These are phyloP conservation scores for Eubasilissa splendida DNA, from an alignment of 2,888 invertebrate genomes.

Conservation along the genomic window DNA sequence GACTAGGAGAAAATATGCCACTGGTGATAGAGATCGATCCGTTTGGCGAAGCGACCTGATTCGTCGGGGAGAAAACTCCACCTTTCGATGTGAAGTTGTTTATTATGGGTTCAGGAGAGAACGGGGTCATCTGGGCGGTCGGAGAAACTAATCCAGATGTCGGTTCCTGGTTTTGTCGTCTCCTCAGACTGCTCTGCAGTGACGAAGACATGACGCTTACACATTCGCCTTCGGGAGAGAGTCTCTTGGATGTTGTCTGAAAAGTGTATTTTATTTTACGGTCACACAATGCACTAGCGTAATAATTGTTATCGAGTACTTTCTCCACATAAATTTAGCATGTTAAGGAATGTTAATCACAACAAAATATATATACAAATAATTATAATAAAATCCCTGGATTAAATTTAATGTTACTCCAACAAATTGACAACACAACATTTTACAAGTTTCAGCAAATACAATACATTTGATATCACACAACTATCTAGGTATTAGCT, in stretches of 20 bases:
- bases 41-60: constrained; percentile 70
- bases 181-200: constrained; percentile 79
- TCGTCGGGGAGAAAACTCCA: constrained; percentile 65
- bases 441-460: too few relatives aligned
- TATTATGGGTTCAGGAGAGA: constrained; percentile 64
- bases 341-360: constrained; percentile 4
- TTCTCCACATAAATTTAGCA: background rate
- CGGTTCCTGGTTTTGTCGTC: constrained; percentile 73
- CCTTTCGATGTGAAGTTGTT: constrained; percentile 63
- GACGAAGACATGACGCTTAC: constrained; percentile 76
- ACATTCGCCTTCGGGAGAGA: constrained; percentile 81
- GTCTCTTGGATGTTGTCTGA: constrained; percentile 79
- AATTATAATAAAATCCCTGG: background rate
- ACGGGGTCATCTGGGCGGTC: constrained; percentile 64
- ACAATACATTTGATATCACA: too few relatives aligned
- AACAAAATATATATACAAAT: background rate
- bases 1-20: constrained; percentile 72
- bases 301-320: background rate
- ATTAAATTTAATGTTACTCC: background rate
- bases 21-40: constrained; percentile 72
- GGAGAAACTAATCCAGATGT: constrained; percentile 68
- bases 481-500: too few relatives aligned
- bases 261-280: constrained; percentile 38
- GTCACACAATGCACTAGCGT: constrained; percentile 10
- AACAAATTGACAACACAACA: too few relatives aligned